Conservation (phyloP, 2,888 invertebrate genomes). For the Himalopsyche kuldschensis region DNA sequence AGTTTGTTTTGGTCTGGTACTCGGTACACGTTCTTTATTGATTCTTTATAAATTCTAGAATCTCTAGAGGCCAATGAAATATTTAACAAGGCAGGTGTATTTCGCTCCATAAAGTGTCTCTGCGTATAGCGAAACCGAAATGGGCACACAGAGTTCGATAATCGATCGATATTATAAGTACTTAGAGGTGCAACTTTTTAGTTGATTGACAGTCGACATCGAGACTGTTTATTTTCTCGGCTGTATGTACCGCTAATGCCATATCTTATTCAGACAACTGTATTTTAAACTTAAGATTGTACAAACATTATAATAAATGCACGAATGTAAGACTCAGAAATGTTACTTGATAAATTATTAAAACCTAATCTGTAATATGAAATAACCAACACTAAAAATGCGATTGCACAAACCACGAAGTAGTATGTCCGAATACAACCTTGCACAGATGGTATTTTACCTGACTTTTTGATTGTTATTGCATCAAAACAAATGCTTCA, state of each 20-base stretch:
- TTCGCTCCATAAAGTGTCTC: neutral
- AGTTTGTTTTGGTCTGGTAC: too few species aligned
- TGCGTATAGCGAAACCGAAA: neutral
- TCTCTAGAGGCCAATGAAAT: neutral
- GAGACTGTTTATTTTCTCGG: neutral
- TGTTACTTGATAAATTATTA: too few species aligned
- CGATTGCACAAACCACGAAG: neutral
- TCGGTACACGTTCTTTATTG: too few species aligned
- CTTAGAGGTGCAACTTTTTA: neutral
- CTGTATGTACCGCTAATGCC: neutral
- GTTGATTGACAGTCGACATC: neutral
- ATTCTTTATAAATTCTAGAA: too few species aligned
- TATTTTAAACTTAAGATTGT: neutral
- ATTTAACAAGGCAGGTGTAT: neutral
- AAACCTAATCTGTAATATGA: too few species aligned
- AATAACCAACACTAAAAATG: neutral
- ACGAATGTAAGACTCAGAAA: too few species aligned
- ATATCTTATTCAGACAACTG: neutral
- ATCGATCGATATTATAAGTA: conserved; percentile 10
- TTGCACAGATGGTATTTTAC: neutral
- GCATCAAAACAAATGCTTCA: neutral
- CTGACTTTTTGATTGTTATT: neutral
- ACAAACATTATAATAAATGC: neutral
- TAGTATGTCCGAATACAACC: neutral
- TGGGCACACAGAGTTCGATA: conserved; percentile 12